These are phyloP conservation scores for Paragorgia papillata DNA, from an alignment of 92 coral and sea anemone genomes.

Conservation along the genomic window DNA sequence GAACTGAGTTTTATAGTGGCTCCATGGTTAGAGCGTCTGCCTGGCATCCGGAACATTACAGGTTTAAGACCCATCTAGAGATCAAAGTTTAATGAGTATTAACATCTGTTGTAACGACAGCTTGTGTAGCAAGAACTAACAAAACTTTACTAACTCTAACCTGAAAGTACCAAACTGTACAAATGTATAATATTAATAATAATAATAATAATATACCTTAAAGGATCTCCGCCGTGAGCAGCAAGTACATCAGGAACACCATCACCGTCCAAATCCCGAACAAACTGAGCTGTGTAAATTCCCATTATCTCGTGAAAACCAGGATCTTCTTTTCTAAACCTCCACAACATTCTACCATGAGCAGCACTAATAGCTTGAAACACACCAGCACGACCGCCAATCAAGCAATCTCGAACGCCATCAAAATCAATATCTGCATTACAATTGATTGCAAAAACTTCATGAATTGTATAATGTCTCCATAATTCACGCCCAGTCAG, in stretches of 20 bases:
- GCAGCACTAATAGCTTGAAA: conserved; percentile 85
- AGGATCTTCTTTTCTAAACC: conserved; percentile 73
- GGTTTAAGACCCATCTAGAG: no score
- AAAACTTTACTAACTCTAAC: no score
- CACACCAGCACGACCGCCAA: conserved; percentile 90
- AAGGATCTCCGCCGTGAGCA: conserved; percentile 97
- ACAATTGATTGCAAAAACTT: conserved; percentile 88
- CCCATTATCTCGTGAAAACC: conserved; percentile 81
- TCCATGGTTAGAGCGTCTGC: no score
- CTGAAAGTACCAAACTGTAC: no score
- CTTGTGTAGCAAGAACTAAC: no score
- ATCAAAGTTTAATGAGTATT: no score
- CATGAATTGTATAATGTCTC: conserved; percentile 97
- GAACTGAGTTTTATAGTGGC: no score
- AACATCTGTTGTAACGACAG: no score
- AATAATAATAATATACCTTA: conserved; percentile 76
- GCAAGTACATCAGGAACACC: conserved; percentile 84
- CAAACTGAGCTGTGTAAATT: conserved; percentile 90
- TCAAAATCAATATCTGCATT: conserved; percentile 89
- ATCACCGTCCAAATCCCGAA: conserved; percentile 89
- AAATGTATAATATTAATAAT: no score
- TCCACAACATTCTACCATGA: conserved; percentile 79
- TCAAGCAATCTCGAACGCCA: conserved; percentile 86
- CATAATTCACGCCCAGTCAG: conserved; percentile 82
- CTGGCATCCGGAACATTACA: no score